A percentile compares a stretch with the other conserved stretches of the same genome.
These are phyloP conservation scores for Oostethus manadensis DNA, from an alignment of 2,113 vertebrate species.

Conservation along the genomic window DNA sequence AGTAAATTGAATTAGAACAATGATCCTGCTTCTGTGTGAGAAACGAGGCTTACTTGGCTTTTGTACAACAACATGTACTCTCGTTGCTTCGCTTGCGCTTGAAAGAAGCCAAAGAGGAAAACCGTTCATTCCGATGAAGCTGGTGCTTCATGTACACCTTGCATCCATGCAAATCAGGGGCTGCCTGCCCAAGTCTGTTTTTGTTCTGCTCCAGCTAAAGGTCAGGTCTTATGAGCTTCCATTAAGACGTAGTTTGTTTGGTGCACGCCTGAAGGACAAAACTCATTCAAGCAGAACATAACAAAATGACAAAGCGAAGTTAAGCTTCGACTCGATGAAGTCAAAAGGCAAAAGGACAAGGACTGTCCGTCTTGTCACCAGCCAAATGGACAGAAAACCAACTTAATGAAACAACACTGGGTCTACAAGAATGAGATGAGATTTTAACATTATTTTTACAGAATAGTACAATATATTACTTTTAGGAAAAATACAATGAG, in stretches of 20 bases:
- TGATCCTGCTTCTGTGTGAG: constrained; percentile 23
- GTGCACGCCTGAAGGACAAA: constrained; percentile 57
- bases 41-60: constrained; percentile 14
- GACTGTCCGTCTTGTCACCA: constrained; percentile 22
- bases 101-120: background rate
- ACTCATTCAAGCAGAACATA: constrained; percentile 50
- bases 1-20: constrained; percentile 58
- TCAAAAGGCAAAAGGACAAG: constrained; percentile 61
- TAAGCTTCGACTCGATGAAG: constrained; percentile 64
- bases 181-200: constrained; percentile 25
- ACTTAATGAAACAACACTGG: too few species aligned
- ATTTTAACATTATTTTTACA: too few species aligned
- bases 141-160: constrained; percentile 13
- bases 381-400: background rate
- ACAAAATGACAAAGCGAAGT: constrained; percentile 62
- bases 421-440: too few species aligned
- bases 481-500: too few species aligned
- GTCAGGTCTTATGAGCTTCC: constrained; percentile 54
- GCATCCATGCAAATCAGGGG: constrained; percentile 45
- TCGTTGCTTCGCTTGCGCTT: constrained; percentile 18
- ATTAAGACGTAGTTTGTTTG: constrained; percentile 62
- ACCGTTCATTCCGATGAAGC: background rate
- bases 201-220: constrained; percentile 56
- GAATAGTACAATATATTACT: too few species aligned
- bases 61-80: constrained; percentile 16